Base-by-base conservation (phyloP, 2,797 vertebrate genomes). In the Gymnocypris eckloni region DNA sequence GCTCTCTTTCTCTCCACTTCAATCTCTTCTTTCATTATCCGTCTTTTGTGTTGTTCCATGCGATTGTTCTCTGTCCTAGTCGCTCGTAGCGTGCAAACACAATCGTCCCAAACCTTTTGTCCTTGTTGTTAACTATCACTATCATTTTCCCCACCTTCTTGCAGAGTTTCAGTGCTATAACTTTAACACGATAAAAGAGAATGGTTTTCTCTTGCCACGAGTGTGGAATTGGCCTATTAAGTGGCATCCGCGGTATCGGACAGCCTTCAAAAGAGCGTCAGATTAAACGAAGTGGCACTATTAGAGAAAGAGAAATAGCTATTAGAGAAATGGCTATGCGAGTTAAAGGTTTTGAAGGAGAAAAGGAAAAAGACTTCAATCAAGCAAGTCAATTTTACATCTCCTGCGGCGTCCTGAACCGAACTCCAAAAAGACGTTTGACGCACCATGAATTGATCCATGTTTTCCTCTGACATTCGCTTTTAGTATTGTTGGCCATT, bases 141-240 rank as follows among this genome's bases (percentile, higher is more conserved):
- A 39, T 41, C 7, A 28, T 86, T 25, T 73, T 48, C 79, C 8
- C 25, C n/a, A 64, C 61, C 61, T 64, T 59, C 54, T 73, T 6
- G 16, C 7, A 6, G 22, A 69, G 59, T 76, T 66, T 66, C 43
- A 75, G 71, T 39, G 43, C 59, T 9, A 59, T 52, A 75, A 75
- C 79, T 81, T 28, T 54, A 69, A 56, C 66, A 41, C 56, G 72
- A 79, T 59, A 52, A 50, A 77, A 79, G 54, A 77, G 59, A 56
- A 71, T 11, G 4, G 16, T 56, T 9, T 56, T 71, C 64, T 59
- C 28, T 85, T 56, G 1, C 56, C 8, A 3, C 28, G 6, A 67
- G 71, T 79, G 59, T 81, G 59, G 76, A 87, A 84, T 80, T 39
- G 82, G 48, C 70, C 77, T 76, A 81, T 87, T 80, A 80, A 77